Evolutionary conservation across 1,140 invertebrate species (phyloP).

Genomic region (Nylanderia fulva): DNA sequence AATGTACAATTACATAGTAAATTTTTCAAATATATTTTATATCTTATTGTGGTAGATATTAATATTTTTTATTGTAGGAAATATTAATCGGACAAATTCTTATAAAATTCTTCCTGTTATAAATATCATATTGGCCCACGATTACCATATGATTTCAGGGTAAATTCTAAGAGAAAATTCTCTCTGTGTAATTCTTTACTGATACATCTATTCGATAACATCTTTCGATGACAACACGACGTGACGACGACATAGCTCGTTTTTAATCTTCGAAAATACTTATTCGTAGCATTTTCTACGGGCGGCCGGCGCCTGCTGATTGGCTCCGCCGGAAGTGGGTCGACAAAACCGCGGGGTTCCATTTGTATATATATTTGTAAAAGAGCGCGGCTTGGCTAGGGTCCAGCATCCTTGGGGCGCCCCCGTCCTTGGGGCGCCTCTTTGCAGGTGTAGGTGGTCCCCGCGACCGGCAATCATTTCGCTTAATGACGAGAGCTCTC

Average conservation of each 20-base stretch:
- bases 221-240: constrained; percentile 8
- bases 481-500: constrained; percentile 80
- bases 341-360: constrained; percentile 53
- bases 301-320: constrained; percentile 41
- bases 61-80: too few species aligned
- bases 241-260: too few species aligned
- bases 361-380: constrained; percentile 62
- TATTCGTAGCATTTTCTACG: background rate
- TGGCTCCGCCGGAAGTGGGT: constrained; percentile 69
- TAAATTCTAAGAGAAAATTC: too few species aligned
- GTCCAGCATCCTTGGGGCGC: constrained; percentile 44
- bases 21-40: too few species aligned
- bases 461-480: constrained; percentile 78
- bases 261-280: constrained; percentile 21
- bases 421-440: constrained; percentile 61
- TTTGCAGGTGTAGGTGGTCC: constrained; percentile 78
- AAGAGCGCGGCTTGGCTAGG: constrained; percentile 53
- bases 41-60: too few species aligned
- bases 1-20: too few species aligned
- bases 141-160: too few species aligned
- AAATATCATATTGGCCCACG: too few species aligned
- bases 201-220: constrained; percentile 12
- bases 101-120: too few species aligned
- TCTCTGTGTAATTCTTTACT: too few species aligned
- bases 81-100: too few species aligned